These are phyloP conservation scores for Andrena bucephala DNA, from an alignment of 2,888 invertebrate genomes.

Conservation along the genomic window DNA sequence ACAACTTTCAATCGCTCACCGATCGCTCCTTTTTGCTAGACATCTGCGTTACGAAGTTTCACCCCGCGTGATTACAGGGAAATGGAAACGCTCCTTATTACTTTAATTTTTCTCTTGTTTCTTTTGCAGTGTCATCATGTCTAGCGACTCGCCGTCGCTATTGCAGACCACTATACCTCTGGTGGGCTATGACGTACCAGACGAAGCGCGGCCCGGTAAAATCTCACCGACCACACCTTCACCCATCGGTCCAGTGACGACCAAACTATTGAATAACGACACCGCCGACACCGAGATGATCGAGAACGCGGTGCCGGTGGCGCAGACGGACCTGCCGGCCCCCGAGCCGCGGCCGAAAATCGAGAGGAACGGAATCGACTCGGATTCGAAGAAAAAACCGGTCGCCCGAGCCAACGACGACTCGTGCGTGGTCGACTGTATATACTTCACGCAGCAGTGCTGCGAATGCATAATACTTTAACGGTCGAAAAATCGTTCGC, in stretches of 20 bases:
- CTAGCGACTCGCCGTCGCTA: constrained; percentile 78
- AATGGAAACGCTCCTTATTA: not conserved
- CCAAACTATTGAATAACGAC: constrained; percentile 57
- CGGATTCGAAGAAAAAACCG: constrained; percentile 57
- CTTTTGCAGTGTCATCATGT: constrained; percentile 80
- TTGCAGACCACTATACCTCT: constrained; percentile 75
- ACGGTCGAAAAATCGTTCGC: constrained; percentile 45
- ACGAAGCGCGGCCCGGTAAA: constrained; percentile 76
- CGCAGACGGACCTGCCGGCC: constrained; percentile 73
- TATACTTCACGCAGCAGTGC: constrained; percentile 88
- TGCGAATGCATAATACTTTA: constrained; percentile 87
- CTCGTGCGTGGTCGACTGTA: constrained; percentile 87
- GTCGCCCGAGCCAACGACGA: constrained; percentile 86
- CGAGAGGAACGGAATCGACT: constrained; percentile 78
- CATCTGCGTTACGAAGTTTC: no score
- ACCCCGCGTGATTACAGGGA: no score
- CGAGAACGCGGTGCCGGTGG: constrained; percentile 77
- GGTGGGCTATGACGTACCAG: constrained; percentile 77
- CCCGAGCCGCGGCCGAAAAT: constrained; percentile 77
- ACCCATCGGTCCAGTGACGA: constrained; percentile 59
- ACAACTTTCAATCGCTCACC: no score
- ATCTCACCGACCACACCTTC: constrained; percentile 69
- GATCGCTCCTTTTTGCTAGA: no score
- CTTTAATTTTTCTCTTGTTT: not conserved
- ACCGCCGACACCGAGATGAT: constrained; percentile 63